These are phyloP conservation scores for Rhynchotus rufescens DNA, from an alignment of 2,797 vertebrate species.

Conservation along the genomic window DNA sequence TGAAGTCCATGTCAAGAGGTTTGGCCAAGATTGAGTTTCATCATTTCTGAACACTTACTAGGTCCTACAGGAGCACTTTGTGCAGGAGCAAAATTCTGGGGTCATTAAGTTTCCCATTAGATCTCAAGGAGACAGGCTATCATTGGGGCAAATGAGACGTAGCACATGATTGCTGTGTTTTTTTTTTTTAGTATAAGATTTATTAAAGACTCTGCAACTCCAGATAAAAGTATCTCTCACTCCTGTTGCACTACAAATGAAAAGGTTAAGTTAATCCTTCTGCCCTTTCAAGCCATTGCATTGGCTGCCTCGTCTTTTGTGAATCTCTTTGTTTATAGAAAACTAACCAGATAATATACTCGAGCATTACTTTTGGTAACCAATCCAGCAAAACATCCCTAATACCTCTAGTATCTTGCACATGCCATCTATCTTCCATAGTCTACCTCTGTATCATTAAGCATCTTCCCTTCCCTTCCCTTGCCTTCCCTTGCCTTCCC, in stretches of 20 bases:
- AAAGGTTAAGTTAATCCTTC: neutral
- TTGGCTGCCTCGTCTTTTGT: neutral
- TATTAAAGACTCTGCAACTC: neutral
- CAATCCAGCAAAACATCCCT: accelerated
- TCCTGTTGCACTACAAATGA: neutral
- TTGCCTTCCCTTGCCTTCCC: neutral
- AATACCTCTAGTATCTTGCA: neutral
- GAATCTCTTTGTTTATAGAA: neutral
- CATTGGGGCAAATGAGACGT: slow-evolving; percentile 1
- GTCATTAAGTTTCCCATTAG: slow-evolving; percentile 62
- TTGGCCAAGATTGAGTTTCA: slow-evolving; percentile 27
- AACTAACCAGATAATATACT: neutral
- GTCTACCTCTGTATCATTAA: neutral
- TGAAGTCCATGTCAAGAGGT: neutral
- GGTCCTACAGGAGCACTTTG: slow-evolving; percentile 58
- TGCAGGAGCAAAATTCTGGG: slow-evolving; percentile 45
- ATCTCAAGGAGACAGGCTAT: slow-evolving; percentile 44
- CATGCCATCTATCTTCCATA: neutral
- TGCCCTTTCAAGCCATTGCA: neutral
- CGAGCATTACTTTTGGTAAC: neutral
- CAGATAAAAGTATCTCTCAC: neutral
- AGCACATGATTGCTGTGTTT: neutral
- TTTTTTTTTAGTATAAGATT: neutral
- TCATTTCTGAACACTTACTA: slow-evolving; percentile 25
- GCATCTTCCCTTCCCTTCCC: neutral